Evolutionary conservation across 2,113 vertebrate species (phyloP).

Genomic region (Melospiza georgiana): DNA sequence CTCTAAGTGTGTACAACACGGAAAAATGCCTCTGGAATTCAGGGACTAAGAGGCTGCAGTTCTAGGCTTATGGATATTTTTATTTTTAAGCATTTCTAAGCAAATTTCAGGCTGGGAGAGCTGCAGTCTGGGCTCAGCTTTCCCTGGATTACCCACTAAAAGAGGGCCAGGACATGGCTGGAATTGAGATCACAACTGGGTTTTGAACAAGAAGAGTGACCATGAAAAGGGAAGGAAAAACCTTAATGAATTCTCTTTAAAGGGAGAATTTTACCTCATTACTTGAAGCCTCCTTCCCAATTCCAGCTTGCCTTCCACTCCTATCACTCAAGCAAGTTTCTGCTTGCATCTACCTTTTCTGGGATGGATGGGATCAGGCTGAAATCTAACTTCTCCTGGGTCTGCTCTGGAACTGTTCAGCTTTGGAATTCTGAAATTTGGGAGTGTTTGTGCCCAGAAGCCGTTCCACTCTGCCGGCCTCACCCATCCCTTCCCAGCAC

Average conservation of each 20-base stretch:
- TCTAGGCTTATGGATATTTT: not conserved
- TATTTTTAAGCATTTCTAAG: not conserved
- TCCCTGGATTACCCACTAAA: rapidly evolving
- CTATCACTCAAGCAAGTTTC: not conserved
- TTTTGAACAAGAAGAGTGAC: not conserved
- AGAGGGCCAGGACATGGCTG: not conserved
- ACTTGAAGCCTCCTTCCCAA: not conserved
- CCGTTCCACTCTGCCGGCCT: not conserved
- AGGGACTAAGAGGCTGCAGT: not conserved
- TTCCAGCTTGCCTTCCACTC: not conserved
- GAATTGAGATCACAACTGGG: not conserved
- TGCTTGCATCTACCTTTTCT: not conserved
- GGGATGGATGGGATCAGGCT: not conserved
- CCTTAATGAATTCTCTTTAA: rapidly evolving
- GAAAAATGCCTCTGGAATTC: not conserved
- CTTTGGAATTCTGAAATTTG: too few species aligned
- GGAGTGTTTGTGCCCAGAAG: rapidly evolving
- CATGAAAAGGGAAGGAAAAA: not conserved
- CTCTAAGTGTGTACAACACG: rapidly evolving
- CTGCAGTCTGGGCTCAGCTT: not conserved
- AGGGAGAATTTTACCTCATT: not conserved
- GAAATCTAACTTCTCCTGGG: not conserved
- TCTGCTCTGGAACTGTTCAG: not conserved
- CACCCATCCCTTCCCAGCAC: not conserved
- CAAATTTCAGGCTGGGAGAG: not conserved